Evolutionary conservation across 1,140 invertebrate genomes (phyloP), one percentile per base, ranked within the genome.

Genomic region (Zaprionus ornatus): DNA sequence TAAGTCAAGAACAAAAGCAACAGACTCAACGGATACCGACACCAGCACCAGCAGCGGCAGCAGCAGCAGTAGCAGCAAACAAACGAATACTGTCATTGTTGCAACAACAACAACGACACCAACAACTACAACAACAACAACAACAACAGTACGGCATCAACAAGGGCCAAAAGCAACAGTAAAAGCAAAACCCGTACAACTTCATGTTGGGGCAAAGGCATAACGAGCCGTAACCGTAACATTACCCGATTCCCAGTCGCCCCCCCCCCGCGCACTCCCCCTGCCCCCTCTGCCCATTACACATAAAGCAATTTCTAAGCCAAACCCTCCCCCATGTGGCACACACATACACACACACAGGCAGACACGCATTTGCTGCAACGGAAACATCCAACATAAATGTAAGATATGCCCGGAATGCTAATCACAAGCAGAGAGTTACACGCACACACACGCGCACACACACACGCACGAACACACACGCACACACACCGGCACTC

Each of bases 301-400:
- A 45, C 17, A 27, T 52, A 52, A 15, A 29, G 52, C 57, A 27
- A 45, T 52, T 52, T 52, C 48, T 45, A 21, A 19, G 9, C 29
- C 50, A 48, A 35, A 45, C n/a, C 40, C 40, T 45, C n/a, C 74
- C 67, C 69, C 64, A 60, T 60, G 61, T 56, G 54, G 60, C 65
- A 72, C 65, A 12, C 45, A 19, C 42, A 48, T 3, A 48, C 42
- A 19, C 5, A 48, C 17, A 1, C 9, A 19, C 9, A 19, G 6
- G n/a, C 42, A 50, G 19, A 21, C 45, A 23, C 45, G 19, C 45
- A 87, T 84, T 81, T 84, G 85, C 81, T 90, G 85, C 85, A 90
- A 90, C 85, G 85, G 85, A 90, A 90, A 85, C 85, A 90, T 90
- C 75, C 81, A 90, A 79, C 85, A 90, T 90, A 90, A 90, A 90